A percentile compares a stretch with the other conserved stretches of the same genome.
phyloP scores from a whole-genome alignment of 2,113 vertebrate species.

The Oryzias woworae region DNA sequence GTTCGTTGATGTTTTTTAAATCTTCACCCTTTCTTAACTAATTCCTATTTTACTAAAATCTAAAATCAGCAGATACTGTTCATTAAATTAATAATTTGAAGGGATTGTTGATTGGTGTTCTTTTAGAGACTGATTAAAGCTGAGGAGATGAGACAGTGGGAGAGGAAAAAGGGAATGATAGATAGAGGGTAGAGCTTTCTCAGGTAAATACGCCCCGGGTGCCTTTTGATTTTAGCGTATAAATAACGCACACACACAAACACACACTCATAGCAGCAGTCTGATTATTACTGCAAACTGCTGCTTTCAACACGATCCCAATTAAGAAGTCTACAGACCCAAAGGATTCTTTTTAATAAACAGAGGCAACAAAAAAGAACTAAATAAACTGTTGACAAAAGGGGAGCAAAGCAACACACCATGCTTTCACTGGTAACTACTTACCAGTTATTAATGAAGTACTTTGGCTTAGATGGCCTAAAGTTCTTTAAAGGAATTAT shows the following conservation, averaged over 20 bases:
- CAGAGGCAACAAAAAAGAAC: slow-evolving; percentile 34
- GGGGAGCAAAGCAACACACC: slow-evolving; percentile 56
- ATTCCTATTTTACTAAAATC: no score
- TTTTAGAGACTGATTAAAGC: slow-evolving; percentile 63
- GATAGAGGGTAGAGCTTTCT: slow-evolving; percentile 26
- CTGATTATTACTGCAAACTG: slow-evolving; percentile 69
- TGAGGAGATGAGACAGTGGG: slow-evolving; percentile 30
- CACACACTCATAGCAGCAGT: slow-evolving; percentile 58
- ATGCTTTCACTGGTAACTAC: slow-evolving; percentile 42
- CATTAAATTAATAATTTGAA: slow-evolving; percentile 5
- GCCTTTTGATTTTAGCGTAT: slow-evolving; percentile 56
- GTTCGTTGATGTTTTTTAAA: no score
- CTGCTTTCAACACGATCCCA: slow-evolving; percentile 64
- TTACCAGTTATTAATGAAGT: slow-evolving; percentile 55
- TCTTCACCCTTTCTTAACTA: no score
- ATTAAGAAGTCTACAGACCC: slow-evolving; percentile 68
- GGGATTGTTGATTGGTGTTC: slow-evolving; percentile 55
- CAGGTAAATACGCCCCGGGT: slow-evolving; percentile 72
- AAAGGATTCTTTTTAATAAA: slow-evolving; percentile 67
- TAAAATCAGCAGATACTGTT: not conserved
- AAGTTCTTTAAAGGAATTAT: slow-evolving; percentile 51
- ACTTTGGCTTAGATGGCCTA: slow-evolving; percentile 38
- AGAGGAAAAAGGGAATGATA: slow-evolving; percentile 45
- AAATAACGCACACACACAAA: slow-evolving; percentile 54
- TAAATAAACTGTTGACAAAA: slow-evolving; percentile 48